Evolutionary conservation across 2,113 vertebrate species (phyloP), one percentile per base, ranked within the genome.

Genomic region (Plectropomus leopardus): DNA sequence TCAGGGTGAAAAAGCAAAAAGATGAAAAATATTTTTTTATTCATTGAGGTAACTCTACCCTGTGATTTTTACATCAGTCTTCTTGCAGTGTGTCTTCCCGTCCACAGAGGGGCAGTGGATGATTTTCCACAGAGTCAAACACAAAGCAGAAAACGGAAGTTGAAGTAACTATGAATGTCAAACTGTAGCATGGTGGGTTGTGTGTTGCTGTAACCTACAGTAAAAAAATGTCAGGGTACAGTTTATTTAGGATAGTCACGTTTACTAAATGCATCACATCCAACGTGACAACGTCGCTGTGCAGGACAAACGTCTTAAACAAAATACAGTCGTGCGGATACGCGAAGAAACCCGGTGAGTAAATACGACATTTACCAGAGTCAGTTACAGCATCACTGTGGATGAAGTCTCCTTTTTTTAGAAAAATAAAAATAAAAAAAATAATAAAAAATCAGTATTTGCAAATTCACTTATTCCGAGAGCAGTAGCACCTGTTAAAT

Each of bases 261-360:
- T 21, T 61, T 55, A 51, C 82, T 1, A 76, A 54, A 57, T 74
- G 65, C 32, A 11, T 69, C 7, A 3, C 55, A 44, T 48, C 11
- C 44, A 75, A 26, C 21, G 24, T 30, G 11, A 2, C 76, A 1
- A 28, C 72, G n/a, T 61, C 44, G 10, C 26, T 86, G 26, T 84
- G 74, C 80, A 80, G 71, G 11, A 47, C 75, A 4, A 80, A 26
- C 26, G 0, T 10, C 17, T 3, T 87, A 32, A 74, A 79, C 53
- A 83, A 51, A 70, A 55, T 34, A n/a, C 91, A 88, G 53, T 60
- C 69, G 1, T 86, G 94, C 19, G 90, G 91, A 80, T 95, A 95
- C 83, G 94, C 94, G 1, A 95, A 94, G 81, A 95, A 95, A 93
- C 79, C 83, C 15, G 94, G 95, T 95, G 86, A 92, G 94, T 70